Percentiles rank a stretch among this genome's conserved stretches.
Conservation (phyloP, 2,797 vertebrate genomes). For the Anguilla marmorata region DNA sequence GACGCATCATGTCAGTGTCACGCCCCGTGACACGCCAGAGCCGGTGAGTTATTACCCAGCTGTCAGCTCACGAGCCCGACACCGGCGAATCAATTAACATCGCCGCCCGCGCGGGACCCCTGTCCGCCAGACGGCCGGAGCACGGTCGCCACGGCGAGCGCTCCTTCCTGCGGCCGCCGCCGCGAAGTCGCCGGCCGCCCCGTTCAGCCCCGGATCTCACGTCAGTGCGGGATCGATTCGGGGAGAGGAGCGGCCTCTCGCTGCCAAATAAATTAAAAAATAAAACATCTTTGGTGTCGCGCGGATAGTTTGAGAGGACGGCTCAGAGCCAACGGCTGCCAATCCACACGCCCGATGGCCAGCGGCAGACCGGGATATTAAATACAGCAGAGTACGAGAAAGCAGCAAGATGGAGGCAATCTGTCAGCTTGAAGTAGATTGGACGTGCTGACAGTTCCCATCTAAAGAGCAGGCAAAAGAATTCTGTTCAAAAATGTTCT, state of each 20-base stretch:
- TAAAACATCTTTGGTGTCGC: constrained; percentile 47
- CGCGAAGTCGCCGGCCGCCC: constrained; percentile 50
- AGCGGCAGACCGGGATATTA: constrained; percentile 53
- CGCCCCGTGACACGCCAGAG: constrained; percentile 29
- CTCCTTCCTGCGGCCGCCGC: constrained; percentile 45
- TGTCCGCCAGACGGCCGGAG: constrained; percentile 59
- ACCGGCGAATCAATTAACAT: constrained; percentile 72
- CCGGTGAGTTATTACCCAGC: constrained; percentile 54
- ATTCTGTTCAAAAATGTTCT: neutral
- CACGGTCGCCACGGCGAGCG: constrained; percentile 58
- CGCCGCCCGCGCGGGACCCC: constrained; percentile 41
- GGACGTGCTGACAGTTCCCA: constrained; percentile 38
- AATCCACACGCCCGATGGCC: constrained; percentile 55
- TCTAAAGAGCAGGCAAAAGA: constrained; percentile 30
- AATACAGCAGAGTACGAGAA: constrained; percentile 48
- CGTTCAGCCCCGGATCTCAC: constrained; percentile 47
- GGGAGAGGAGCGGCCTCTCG: constrained; percentile 30
- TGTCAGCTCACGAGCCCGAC: constrained; percentile 60
- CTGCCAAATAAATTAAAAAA: constrained; percentile 36
- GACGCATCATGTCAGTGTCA: constrained; percentile 33
- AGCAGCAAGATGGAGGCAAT: constrained; percentile 45
- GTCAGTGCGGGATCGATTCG: constrained; percentile 29
- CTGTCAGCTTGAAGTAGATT: constrained; percentile 45
- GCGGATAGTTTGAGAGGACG: constrained; percentile 43
- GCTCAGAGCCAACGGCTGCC: constrained; percentile 54